Percentiles rank a stretch among this genome's conserved stretches.
phyloP scores from a whole-genome alignment of 2,888 invertebrate genomes.

The Ischnus inquisitorius region DNA sequence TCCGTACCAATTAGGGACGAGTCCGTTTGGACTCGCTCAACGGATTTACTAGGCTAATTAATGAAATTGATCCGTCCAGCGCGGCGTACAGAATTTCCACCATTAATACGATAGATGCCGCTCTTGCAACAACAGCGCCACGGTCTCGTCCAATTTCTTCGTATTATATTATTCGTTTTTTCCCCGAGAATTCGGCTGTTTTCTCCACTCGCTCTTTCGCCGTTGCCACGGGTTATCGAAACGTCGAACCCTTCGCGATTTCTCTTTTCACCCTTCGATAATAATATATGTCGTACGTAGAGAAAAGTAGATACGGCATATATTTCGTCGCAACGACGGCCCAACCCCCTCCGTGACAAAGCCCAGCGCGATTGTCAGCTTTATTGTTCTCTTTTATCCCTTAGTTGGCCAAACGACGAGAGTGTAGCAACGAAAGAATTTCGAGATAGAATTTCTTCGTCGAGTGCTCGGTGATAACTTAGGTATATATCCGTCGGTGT shows the following conservation, averaged over 20 bases:
- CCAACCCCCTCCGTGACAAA: neutral
- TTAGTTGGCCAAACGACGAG: neutral
- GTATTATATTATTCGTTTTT: conserved; percentile 8
- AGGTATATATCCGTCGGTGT: neutral
- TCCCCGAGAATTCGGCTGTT: conserved; percentile 21
- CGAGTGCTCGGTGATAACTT: neutral
- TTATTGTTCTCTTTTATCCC: neutral
- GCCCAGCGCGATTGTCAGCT: neutral
- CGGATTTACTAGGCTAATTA: conserved; percentile 83
- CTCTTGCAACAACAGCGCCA: conserved; percentile 29
- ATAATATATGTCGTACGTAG: neutral
- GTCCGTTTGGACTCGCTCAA: conserved; percentile 72
- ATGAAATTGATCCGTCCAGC: conserved; percentile 82
- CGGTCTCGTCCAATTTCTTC: neutral
- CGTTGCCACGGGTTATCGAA: neutral
- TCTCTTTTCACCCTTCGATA: conserved; percentile 8
- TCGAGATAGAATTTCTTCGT: neutral
- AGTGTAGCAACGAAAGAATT: neutral
- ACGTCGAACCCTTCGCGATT: neutral
- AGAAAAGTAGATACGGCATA: neutral
- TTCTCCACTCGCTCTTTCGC: neutral
- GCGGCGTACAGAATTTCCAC: conserved; percentile 65
- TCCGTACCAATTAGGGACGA: conserved; percentile 79
- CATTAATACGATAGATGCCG: conserved; percentile 52
- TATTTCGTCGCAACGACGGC: neutral